phyloP scores from a whole-genome alignment of 2,113 vertebrate genomes.

The Centrocercus urophasianus region DNA sequence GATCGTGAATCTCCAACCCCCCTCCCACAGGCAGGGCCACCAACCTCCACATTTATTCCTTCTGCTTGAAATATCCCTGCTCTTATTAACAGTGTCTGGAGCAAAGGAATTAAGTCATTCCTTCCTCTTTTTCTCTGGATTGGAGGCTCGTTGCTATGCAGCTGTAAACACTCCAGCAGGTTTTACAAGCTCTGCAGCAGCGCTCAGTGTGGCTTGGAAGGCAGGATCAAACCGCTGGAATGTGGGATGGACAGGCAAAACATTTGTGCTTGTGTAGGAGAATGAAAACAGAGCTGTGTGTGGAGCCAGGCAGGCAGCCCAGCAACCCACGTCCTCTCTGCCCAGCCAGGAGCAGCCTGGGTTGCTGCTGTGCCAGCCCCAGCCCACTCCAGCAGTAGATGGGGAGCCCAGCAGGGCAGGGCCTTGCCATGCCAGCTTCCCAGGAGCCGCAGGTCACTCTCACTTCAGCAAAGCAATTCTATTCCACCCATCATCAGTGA shows the following conservation, averaged over 20 bases:
- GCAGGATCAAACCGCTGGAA: not conserved
- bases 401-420: not conserved
- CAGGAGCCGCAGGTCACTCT: rapidly evolving
- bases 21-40: too few relatives aligned
- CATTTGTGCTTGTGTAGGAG: not conserved
- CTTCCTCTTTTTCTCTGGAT: not conserved
- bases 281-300: not conserved
- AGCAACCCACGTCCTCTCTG: rapidly evolving
- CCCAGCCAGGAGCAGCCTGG: not conserved
- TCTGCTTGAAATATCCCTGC: not conserved
- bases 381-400: too few relatives aligned
- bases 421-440: not conserved
- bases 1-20: too few relatives aligned
- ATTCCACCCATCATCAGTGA: not conserved
- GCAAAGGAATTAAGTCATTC: not conserved
- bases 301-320: not conserved
- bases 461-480: not conserved
- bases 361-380: too few relatives aligned
- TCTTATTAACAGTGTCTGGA: not conserved
- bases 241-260: not conserved
- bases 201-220: not conserved
- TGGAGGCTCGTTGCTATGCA: not conserved
- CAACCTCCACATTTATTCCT: not conserved
- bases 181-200: slow-evolving; percentile 14
- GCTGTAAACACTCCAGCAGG: not conserved